A percentile compares a stretch with the other conserved stretches of the same genome.
phyloP scores from a whole-genome alignment of 1,140 invertebrate genomes.

The Penaeus chinensis region DNA sequence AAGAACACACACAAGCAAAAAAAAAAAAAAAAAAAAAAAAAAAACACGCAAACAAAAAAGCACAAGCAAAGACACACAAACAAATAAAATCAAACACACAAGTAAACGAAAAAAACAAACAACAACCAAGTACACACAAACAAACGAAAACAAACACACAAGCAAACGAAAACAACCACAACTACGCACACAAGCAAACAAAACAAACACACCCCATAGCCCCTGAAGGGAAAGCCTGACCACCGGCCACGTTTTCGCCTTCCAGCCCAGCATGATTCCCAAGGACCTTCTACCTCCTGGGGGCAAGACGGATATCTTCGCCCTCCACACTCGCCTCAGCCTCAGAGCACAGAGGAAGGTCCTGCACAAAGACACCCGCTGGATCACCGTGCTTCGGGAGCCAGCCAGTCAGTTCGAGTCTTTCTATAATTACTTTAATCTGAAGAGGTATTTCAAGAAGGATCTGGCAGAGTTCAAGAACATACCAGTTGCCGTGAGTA shows the following conservation, averaged over 20 bases:
- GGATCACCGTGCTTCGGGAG: constrained; percentile 68
- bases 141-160: too few species aligned
- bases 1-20: too few species aligned
- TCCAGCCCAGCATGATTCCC: background rate
- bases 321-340: constrained; percentile 11
- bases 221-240: background rate
- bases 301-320: background rate
- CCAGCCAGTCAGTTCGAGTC: constrained; percentile 67
- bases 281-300: background rate
- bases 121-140: too few species aligned
- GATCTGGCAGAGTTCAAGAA: constrained; percentile 54
- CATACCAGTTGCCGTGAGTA: constrained; percentile 63
- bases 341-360: background rate
- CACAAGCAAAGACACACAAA: too few species aligned
- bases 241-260: background rate
- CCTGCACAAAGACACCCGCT: constrained; percentile 67
- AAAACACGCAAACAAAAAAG: too few species aligned
- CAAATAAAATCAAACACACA: too few species aligned
- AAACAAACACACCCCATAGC: background rate
- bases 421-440: background rate
- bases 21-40: too few species aligned
- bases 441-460: background rate
- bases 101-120: too few species aligned
- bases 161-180: too few species aligned
- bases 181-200: too few species aligned